These are phyloP conservation scores for Dynastes maya DNA, from an alignment of 2,888 invertebrate species.

Conservation along the genomic window DNA sequence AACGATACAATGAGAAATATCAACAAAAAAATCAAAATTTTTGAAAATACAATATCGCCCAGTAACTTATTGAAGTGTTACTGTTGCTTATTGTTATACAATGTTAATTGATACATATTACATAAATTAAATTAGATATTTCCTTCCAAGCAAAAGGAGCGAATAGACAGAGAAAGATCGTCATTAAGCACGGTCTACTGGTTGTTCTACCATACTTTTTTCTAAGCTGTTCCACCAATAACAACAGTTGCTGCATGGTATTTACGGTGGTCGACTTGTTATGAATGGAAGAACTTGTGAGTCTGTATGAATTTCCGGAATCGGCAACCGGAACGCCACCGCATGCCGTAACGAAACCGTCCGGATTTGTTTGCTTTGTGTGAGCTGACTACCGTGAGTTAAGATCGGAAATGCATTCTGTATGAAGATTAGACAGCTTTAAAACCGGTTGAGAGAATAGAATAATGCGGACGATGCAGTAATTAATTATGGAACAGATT, in stretches of 20 bases:
- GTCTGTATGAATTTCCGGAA: conserved; percentile 37
- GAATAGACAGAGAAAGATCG: conserved; percentile 9
- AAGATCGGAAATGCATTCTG: conserved; percentile 40
- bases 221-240: conserved; percentile 29
- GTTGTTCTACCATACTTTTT: conserved; percentile 27
- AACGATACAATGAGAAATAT: too few species aligned
- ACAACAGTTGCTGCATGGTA: conserved; percentile 22
- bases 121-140: conserved; percentile 2
- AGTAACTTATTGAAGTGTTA: too few species aligned
- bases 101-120: neutral
- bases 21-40: too few species aligned
- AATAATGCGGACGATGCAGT: conserved; percentile 1
- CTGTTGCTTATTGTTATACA: neutral
- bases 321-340: conserved; percentile 40
- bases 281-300: conserved; percentile 30
- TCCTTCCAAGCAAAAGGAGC: neutral
- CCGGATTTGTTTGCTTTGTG: conserved; percentile 35
- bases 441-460: neutral
- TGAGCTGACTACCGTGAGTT: neutral
- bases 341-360: conserved; percentile 45
- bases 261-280: conserved; percentile 33
- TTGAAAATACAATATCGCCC: too few species aligned
- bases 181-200: conserved; percentile 30
- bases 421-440: conserved; percentile 8
- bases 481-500: too few species aligned